These are phyloP conservation scores for Pipa parva DNA, from an alignment of 2,113 vertebrate species.

Conservation along the genomic window DNA sequence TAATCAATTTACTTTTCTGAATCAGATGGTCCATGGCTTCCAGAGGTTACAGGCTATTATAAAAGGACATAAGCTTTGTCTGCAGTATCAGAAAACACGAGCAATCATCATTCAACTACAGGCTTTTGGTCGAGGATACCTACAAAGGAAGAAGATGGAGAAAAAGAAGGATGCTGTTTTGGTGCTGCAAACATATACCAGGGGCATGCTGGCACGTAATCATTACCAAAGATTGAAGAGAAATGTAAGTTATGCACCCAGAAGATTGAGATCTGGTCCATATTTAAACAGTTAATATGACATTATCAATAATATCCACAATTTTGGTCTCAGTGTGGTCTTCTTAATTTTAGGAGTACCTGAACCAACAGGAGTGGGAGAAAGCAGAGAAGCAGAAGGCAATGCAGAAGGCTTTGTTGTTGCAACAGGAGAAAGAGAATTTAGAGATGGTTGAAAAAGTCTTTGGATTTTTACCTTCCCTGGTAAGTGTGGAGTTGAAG, in stretches of 20 bases:
- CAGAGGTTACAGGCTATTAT: conserved; percentile 81
- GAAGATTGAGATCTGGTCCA: neutral
- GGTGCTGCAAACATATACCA: conserved; percentile 77
- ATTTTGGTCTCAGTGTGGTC: neutral
- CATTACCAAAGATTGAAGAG: conserved; percentile 56
- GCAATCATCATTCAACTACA: conserved; percentile 65
- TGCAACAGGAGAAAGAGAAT: conserved; percentile 61
- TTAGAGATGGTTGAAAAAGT: conserved; percentile 87
- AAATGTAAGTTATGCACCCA: conserved; percentile 67
- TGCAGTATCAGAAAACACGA: conserved; percentile 63
- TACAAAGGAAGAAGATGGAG: conserved; percentile 65
- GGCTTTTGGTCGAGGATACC: conserved; percentile 66
- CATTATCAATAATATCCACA: neutral
- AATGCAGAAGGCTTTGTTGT: conserved; percentile 48
- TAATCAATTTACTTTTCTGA: neutral
- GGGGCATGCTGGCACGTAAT: conserved; percentile 71
- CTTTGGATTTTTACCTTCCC: conserved; percentile 83
- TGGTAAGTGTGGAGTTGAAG: conserved; percentile 60
- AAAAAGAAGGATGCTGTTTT: conserved; percentile 67
- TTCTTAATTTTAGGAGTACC: conserved; percentile 57
- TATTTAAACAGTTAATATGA: neutral
- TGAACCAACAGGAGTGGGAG: conserved; percentile 53
- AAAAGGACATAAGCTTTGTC: conserved; percentile 64
- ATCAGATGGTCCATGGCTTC: conserved; percentile 77
- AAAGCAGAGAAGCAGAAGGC: conserved; percentile 50